Evolutionary conservation across 2,888 invertebrate genomes (phyloP).

Genomic region (Metacarcinus magister): DNA sequence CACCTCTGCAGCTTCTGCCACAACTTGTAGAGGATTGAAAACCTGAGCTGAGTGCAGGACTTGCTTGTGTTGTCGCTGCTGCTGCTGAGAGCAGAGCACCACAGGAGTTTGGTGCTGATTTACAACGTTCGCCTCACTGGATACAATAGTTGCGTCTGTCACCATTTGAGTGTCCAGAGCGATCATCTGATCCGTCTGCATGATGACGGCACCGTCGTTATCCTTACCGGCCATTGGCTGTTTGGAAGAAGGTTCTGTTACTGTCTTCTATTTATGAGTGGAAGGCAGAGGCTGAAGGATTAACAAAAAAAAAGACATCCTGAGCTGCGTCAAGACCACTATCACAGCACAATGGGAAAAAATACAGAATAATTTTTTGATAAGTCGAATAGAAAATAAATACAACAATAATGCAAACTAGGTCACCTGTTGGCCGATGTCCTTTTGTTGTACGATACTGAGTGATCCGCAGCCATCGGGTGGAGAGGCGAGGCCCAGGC

Average conservation of each 20-base stretch:
- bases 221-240: constrained; percentile 18
- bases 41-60: constrained; percentile 64
- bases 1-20: constrained; percentile 73
- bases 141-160: constrained; percentile 50
- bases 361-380: not conserved
- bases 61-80: constrained; percentile 63
- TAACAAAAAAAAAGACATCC: not conserved
- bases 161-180: constrained; percentile 67
- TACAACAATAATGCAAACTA: not conserved
- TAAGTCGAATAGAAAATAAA: not conserved
- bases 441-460: constrained; percentile 28
- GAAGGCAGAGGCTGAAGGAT: not conserved
- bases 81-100: constrained; percentile 61
- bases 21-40: constrained; percentile 71
- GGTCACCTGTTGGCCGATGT: constrained; percentile 49
- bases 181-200: constrained; percentile 71
- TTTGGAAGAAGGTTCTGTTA: not conserved
- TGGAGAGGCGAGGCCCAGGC: constrained; percentile 72
- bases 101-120: constrained; percentile 52
- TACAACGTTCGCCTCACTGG: constrained; percentile 36
- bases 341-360: not conserved
- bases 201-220: constrained; percentile 57
- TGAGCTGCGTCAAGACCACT: not conserved
- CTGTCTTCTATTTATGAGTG: not conserved
- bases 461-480: constrained; percentile 61